A percentile compares a stretch with the other conserved stretches of the same genome.
These are phyloP conservation scores for Lycocerus yunnanus DNA, from an alignment of 2,888 invertebrate species.

Conservation along the genomic window DNA sequence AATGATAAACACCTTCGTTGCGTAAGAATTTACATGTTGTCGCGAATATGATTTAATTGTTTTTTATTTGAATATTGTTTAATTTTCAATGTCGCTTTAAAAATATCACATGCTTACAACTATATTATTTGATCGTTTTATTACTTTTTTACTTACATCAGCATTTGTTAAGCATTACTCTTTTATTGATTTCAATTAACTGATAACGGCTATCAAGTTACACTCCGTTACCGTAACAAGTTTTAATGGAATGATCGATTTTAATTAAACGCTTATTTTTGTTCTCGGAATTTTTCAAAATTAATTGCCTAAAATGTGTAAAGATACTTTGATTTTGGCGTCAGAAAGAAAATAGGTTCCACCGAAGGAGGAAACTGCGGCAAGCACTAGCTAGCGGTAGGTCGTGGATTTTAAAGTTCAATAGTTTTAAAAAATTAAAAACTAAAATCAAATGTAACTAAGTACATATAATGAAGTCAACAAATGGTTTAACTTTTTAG, in stretches of 20 bases:
- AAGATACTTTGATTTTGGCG: no score
- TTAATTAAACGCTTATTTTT: not conserved
- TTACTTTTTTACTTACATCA: not conserved
- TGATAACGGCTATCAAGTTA: not conserved
- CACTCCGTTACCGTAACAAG: not conserved
- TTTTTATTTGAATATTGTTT: not conserved
- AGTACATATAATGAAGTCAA: no score
- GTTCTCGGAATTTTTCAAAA: no score
- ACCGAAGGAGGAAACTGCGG: no score
- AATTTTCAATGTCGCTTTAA: not conserved
- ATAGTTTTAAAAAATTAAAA: no score
- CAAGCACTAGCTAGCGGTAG: no score
- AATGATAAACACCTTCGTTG: not conserved
- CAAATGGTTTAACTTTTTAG: no score
- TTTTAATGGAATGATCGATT: not conserved
- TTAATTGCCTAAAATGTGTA: no score
- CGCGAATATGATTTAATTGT: constrained; percentile 1
- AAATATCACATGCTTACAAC: not conserved
- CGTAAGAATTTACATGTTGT: not conserved
- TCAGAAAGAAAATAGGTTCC: no score
- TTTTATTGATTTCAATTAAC: not conserved
- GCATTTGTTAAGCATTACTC: not conserved
- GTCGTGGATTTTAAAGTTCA: no score
- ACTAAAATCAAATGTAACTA: no score
- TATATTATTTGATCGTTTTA: not conserved